phyloP scores from a whole-genome alignment of 2,797 vertebrate genomes.

The Oreonectes daqikongensis region DNA sequence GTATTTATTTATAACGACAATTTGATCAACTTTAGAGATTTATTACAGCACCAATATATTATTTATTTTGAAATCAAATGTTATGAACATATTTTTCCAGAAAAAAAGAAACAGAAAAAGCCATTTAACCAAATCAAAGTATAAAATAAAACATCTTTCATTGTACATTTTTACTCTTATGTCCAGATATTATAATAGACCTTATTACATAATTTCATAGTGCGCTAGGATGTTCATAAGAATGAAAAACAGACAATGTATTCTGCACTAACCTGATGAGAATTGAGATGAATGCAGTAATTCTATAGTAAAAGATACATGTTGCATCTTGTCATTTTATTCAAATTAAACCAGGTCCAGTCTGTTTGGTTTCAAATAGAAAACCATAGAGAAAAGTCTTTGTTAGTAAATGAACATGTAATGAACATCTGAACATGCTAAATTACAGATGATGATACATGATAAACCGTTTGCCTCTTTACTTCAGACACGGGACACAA shows the following conservation, averaged over 20 bases:
- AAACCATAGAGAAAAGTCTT: not conserved
- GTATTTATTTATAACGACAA: slow-evolving; percentile 7
- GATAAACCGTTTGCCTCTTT: not conserved
- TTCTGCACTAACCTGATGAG: not conserved
- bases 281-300: slow-evolving; percentile 4
- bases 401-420: not conserved
- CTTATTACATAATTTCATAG: not conserved
- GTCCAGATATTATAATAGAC: not conserved
- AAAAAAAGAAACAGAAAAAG: slow-evolving; percentile 2
- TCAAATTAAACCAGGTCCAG: not conserved
- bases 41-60: slow-evolving; percentile 49
- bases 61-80: slow-evolving; percentile 32
- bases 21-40: slow-evolving; percentile 30
- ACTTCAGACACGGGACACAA: not conserved
- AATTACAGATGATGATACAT: not conserved
- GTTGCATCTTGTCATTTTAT: not conserved
- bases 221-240: not conserved
- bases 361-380: slow-evolving; percentile 2
- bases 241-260: not conserved
- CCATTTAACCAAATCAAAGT: not conserved
- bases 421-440: not conserved
- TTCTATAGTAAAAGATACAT: not conserved
- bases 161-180: slow-evolving; percentile 3
- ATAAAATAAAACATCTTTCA: not conserved
- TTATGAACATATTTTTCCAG: not conserved